phyloP scores from a whole-genome alignment of 2,888 invertebrate genomes.

The Ctenicera cuprea region DNA sequence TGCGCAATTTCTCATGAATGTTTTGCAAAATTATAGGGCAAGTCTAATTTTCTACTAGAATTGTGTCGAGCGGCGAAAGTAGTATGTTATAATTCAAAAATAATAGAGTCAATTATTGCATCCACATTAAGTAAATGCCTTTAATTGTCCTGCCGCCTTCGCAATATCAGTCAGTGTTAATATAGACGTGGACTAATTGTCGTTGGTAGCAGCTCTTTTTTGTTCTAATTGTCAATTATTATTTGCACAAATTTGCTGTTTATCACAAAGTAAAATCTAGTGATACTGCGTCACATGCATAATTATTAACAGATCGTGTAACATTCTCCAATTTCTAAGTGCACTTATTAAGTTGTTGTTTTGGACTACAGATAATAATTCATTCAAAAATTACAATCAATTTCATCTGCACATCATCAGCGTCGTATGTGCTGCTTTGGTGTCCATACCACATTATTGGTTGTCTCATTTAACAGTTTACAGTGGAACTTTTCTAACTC shows the following conservation, averaged over 20 bases:
- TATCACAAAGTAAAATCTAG: background rate
- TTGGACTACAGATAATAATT: too few relatives aligned
- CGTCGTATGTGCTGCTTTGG: too few relatives aligned
- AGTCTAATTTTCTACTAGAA: conserved; percentile 24
- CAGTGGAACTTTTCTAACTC: too few relatives aligned
- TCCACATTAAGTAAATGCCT: conserved; percentile 24
- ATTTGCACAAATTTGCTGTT: background rate
- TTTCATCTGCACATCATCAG: too few relatives aligned
- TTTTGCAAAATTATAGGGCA: conserved; percentile 6
- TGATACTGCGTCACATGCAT: too few relatives aligned
- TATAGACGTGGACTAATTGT: background rate
- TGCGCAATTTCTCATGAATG: conserved; percentile 24
- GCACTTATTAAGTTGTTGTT: too few relatives aligned
- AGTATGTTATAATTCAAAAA: conserved; percentile 39
- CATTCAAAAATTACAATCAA: too few relatives aligned
- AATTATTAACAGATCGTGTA: too few relatives aligned
- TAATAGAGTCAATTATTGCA: conserved; percentile 36
- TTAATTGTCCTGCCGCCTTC: conserved; percentile 10
- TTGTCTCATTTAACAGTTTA: too few relatives aligned
- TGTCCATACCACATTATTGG: too few relatives aligned
- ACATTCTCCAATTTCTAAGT: too few relatives aligned
- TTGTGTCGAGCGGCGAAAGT: conserved; percentile 29
- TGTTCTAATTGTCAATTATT: background rate
- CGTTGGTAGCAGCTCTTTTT: background rate
- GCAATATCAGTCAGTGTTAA: conserved; percentile 1